Percentiles rank a stretch among this genome's conserved stretches.
Conservation (phyloP, 1,140 invertebrate genomes). For the Myzus persicae region DNA sequence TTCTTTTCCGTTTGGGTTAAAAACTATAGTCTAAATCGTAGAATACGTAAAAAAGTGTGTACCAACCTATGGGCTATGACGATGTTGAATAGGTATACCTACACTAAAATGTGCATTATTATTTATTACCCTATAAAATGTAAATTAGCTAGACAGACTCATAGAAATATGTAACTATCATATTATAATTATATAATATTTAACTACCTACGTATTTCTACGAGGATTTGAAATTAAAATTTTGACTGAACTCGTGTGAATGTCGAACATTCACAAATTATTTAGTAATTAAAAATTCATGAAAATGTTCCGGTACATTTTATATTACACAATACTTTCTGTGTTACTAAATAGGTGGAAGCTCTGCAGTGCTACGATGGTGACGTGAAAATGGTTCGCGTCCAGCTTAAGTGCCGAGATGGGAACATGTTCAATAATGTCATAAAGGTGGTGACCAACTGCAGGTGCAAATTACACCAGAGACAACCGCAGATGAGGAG, state of each 20-base stretch:
- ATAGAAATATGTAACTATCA: too few species aligned
- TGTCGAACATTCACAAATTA: too few species aligned
- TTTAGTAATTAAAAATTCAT: not conserved
- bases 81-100: too few species aligned
- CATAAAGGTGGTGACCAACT: slow-evolving; percentile 47
- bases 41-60: too few species aligned
- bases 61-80: too few species aligned
- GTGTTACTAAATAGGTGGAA: slow-evolving; percentile 39
- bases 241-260: not conserved
- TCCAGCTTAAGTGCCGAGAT: slow-evolving; percentile 46
- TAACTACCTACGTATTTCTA: not conserved
- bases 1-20: too few species aligned
- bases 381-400: slow-evolving; percentile 27
- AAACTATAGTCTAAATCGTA: too few species aligned
- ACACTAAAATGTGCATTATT: too few species aligned
- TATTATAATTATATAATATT: too few species aligned
- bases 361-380: slow-evolving; percentile 53
- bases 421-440: slow-evolving; percentile 49
- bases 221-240: not conserved
- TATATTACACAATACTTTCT: not conserved
- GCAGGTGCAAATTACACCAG: slow-evolving; percentile 48
- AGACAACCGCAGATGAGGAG: slow-evolving; percentile 43
- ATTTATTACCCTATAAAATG: too few species aligned
- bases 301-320: not conserved
- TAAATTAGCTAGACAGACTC: too few species aligned